These are phyloP conservation scores for Holocentrus rufus DNA, from an alignment of 2,797 vertebrate species.

Conservation along the genomic window DNA sequence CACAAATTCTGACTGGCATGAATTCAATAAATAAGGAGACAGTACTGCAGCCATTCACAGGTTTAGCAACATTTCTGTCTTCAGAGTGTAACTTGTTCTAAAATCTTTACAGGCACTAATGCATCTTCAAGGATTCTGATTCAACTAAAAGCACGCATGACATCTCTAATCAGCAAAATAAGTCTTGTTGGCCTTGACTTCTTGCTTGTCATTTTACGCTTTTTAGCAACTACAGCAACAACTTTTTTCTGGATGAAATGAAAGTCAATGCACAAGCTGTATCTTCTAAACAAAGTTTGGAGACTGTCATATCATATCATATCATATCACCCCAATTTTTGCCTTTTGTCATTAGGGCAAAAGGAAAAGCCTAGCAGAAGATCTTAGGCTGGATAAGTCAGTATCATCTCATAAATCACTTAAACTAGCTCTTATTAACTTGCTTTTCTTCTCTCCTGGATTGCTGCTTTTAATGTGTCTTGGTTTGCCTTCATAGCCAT, in stretches of 20 bases:
- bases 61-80: not conserved
- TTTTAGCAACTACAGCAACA: constrained; percentile 9
- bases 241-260: not conserved
- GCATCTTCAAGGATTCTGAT: constrained; percentile 6
- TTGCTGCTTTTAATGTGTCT: not conserved
- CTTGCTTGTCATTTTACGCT: constrained; percentile 18
- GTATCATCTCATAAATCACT: constrained; percentile 9
- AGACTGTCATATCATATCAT: no score
- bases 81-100: constrained; percentile 24
- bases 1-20: constrained; percentile 12
- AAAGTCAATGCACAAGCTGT: no score
- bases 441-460: constrained; percentile 16
- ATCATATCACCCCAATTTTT: constrained; percentile 22
- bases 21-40: constrained; percentile 37
- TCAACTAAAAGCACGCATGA: constrained; percentile 36
- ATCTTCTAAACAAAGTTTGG: no score
- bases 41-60: constrained; percentile 12
- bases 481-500: not conserved
- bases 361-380: constrained; percentile 11
- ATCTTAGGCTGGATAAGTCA: constrained; percentile 26
- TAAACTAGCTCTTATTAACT: constrained; percentile 1
- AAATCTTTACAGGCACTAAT: constrained; percentile 17
- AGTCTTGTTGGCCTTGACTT: constrained; percentile 28
- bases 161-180: constrained; percentile 22
- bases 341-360: constrained; percentile 13